Base-by-base conservation (phyloP, 2,888 invertebrate species). In the Campaea margaritaria region DNA sequence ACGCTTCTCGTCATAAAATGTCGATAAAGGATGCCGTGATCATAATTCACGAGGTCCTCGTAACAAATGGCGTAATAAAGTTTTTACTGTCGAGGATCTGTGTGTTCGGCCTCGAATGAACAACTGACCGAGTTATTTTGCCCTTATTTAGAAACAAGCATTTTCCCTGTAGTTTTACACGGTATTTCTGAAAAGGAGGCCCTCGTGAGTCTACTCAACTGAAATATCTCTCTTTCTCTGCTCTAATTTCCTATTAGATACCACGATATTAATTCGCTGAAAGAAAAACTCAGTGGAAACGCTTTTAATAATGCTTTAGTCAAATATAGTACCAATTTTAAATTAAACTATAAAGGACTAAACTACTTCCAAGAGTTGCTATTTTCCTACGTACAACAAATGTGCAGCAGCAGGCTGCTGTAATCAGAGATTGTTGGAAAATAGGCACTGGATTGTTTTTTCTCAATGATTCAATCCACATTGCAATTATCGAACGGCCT, bases 41-140 rank as follows among this genome's bases (percentile, higher is more conserved):
- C 74, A 82, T 87, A 80, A 82, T 77, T 87, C 82, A 86, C 74
- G 60, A 68, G 67, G 78, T 82, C 76, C 4, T 79, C 62, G 72
- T 75, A 74, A 78, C 53, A 58, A 58, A 49, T 51, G 28, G 31
- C 39, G 12, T 11, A 44, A 49, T 58, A 73, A 81, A 77, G 27
- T 9, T 60, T 67, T 67, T 64, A 65, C 57, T 51, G 21, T 56
- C 13, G 62, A 51, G 43, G 58, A 61, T 64, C 53, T 46, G 46
- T 58, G 60, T 51, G 57, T 51, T 57, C 61, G 83, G 77, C 87
- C 87, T 87, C 48, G 31, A 21, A 43, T 38, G 36, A 42, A 14
- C 41, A 31, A 59, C 44, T 54, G 44, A 41, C 81, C 64, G 80
- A 83, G 82, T 82, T 83, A 82, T 86, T 85, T 81, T 77, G 64